A percentile compares a stretch with the other conserved stretches of the same genome.
Evolutionary conservation across 2,888 invertebrate species (phyloP).

Genomic region (Zele albiditarsus): DNA sequence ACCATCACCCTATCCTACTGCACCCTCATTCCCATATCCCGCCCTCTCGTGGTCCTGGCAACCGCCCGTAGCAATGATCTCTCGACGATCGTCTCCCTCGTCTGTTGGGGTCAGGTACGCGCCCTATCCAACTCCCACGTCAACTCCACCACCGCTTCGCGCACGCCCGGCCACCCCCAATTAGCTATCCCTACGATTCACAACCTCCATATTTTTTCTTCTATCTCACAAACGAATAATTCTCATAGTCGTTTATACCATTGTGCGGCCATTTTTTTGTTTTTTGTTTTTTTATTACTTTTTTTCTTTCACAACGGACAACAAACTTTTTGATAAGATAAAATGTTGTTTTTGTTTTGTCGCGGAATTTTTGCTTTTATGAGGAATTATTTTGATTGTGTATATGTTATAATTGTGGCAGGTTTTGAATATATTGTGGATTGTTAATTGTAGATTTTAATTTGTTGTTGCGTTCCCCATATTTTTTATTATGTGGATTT

Average conservation of each 20-base stretch:
- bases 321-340: not conserved
- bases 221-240: conserved; percentile 30
- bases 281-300: not conserved
- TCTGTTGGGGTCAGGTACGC: conserved; percentile 69
- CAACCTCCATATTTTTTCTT: conserved; percentile 31
- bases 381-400: not conserved
- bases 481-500: not conserved
- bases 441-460: not conserved
- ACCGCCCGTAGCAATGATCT: conserved; percentile 63
- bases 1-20: conserved; percentile 63
- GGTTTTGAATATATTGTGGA: not conserved
- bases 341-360: too few species aligned
- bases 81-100: conserved; percentile 66
- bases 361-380: not conserved
- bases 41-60: conserved; percentile 70
- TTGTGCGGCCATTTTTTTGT: conserved; percentile 12
- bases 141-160: conserved; percentile 66
- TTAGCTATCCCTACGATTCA: conserved; percentile 56
- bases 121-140: conserved; percentile 59
- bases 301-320: not conserved
- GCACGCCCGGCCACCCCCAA: conserved; percentile 63
- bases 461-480: not conserved
- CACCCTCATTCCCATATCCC: conserved; percentile 59
- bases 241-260: not conserved
- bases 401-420: too few species aligned